Percentiles rank a stretch among this genome's conserved stretches.
These are phyloP conservation scores for Falco rusticolus DNA, from an alignment of 2,797 vertebrate genomes.

Conservation along the genomic window DNA sequence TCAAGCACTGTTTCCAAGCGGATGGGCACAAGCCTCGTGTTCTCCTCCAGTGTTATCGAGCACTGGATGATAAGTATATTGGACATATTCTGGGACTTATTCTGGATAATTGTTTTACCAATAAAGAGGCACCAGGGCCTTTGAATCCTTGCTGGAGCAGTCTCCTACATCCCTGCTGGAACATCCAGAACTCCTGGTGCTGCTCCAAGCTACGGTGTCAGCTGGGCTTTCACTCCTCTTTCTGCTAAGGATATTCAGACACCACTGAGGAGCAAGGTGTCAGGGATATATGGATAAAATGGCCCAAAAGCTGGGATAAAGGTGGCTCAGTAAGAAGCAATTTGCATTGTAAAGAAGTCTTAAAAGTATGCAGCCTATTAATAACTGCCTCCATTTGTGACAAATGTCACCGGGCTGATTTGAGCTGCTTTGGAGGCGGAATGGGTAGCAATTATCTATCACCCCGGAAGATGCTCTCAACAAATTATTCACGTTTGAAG, in stretches of 20 bases:
- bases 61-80: background rate
- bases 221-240: background rate
- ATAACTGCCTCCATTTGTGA: slow-evolving; percentile 43
- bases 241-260: background rate
- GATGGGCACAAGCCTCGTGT: background rate
- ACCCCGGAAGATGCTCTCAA: background rate
- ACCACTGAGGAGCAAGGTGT: background rate
- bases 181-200: background rate
- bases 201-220: background rate
- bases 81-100: background rate
- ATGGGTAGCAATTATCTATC: slow-evolving; percentile 28
- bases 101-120: background rate
- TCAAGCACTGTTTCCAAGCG: background rate
- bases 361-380: slow-evolving; percentile 45
- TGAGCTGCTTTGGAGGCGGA: slow-evolving; percentile 41
- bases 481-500: background rate
- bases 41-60: background rate
- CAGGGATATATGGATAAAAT: background rate
- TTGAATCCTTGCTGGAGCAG: background rate
- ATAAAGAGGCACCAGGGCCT: background rate
- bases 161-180: background rate
- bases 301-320: background rate
- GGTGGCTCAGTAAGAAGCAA: background rate
- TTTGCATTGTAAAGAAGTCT: slow-evolving; percentile 59
- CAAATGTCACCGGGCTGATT: slow-evolving; percentile 58